Percentiles rank a stretch among this genome's conserved stretches.
Conservation (phyloP, 2,797 vertebrate species). For the Protosalanx chinensis region DNA sequence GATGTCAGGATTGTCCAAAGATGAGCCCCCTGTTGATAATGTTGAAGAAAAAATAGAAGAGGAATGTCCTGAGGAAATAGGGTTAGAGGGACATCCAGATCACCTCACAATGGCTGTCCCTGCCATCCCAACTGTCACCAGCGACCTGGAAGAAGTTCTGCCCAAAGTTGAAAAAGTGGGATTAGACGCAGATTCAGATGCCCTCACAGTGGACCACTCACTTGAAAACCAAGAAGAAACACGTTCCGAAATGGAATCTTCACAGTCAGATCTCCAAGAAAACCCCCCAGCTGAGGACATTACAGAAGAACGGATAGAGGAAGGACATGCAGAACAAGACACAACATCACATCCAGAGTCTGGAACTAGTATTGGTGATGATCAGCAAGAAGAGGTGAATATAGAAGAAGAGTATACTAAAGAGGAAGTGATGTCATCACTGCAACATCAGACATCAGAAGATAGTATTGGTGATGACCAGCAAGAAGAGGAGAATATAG, state of each 20-base stretch:
- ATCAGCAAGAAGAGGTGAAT: background rate
- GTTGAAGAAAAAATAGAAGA: constrained; percentile 3
- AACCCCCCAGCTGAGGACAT: too few relatives aligned
- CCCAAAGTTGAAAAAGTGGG: constrained; percentile 4
- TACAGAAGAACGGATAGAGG: too few relatives aligned
- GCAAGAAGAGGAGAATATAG: constrained; percentile 5
- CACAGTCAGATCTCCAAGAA: too few relatives aligned
- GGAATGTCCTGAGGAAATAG: background rate
- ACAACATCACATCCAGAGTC: too few relatives aligned
- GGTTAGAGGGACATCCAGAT: background rate
- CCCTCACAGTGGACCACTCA: background rate
- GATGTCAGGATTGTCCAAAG: background rate
- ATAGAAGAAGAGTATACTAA: constrained; percentile 2
- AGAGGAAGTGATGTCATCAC: constrained; percentile 3
- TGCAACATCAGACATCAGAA: background rate
- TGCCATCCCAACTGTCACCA: background rate
- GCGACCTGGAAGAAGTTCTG: constrained; percentile 6
- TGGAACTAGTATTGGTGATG: background rate
- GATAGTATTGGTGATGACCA: constrained; percentile 7
- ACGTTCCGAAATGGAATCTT: too few relatives aligned
- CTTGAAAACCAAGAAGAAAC: background rate
- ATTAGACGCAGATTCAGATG: background rate
- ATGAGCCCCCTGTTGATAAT: constrained; percentile 10
- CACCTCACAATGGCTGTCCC: background rate
- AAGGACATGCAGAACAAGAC: too few relatives aligned